These are phyloP conservation scores for Dicrostonyx torquatus DNA, from an alignment of 2,797 vertebrate genomes.

Conservation along the genomic window DNA sequence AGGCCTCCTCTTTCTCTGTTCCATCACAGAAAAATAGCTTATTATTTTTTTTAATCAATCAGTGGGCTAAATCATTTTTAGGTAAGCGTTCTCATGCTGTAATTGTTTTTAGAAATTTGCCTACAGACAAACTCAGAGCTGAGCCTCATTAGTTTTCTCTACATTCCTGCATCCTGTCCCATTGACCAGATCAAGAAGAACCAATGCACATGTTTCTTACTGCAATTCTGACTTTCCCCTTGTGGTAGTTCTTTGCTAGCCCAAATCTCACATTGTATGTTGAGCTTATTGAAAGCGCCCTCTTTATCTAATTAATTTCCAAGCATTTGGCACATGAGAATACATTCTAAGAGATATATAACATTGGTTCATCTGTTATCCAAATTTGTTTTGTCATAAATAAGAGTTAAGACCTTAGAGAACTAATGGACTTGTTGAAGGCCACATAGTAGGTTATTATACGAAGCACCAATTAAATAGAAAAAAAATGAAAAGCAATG, in stretches of 20 bases:
- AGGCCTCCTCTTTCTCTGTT: too few relatives aligned
- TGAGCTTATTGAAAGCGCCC: neutral
- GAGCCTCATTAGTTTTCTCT: neutral
- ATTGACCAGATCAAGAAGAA: neutral
- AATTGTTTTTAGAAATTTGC: neutral
- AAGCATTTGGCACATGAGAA: neutral
- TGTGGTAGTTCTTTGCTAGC: neutral
- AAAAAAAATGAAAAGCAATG: neutral
- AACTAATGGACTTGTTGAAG: neutral
- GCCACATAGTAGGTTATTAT: neutral
- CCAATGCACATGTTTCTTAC: neutral
- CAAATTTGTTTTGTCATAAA: constrained; percentile 7
- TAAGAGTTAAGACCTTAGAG: neutral
- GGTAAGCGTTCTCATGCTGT: neutral
- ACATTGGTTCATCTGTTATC: neutral
- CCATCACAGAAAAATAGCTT: neutral
- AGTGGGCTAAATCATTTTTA: neutral
- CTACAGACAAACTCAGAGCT: neutral
- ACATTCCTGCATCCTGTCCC: neutral
- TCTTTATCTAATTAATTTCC: neutral
- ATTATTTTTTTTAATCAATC: neutral
- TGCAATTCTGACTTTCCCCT: rapidly evolving
- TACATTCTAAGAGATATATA: neutral
- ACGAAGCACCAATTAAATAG: neutral
- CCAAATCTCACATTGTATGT: neutral